phyloP scores from a whole-genome alignment of 92 coral and sea anemone genomes.

The Epizoanthus ramosus region DNA sequence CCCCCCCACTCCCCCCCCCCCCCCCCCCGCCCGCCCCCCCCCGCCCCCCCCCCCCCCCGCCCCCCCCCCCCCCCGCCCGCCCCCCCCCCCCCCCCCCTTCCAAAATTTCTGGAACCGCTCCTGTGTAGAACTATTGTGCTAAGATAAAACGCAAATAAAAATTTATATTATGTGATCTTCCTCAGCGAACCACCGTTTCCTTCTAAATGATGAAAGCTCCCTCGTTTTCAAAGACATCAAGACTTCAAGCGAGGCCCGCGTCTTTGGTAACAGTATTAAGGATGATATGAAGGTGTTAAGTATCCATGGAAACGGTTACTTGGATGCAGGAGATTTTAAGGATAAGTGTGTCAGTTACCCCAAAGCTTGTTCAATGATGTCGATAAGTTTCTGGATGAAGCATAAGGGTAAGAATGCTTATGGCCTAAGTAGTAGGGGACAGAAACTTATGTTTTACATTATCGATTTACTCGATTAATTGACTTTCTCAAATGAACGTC shows the following conservation, averaged over 20 bases:
- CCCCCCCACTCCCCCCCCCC: no score
- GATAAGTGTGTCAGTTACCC: not conserved
- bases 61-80: no score
- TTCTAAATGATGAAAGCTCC: not conserved
- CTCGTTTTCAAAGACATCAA: not conserved
- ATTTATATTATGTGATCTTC: not conserved
- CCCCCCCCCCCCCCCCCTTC: no score
- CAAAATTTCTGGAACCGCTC: no score
- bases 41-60: no score
- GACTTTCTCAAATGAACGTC: no score
- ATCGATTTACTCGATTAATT: no score
- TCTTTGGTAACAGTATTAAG: not conserved
- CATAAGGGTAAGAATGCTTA: not conserved
- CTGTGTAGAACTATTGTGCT: not conserved
- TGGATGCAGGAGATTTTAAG: not conserved
- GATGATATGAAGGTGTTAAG: constrained; percentile 4
- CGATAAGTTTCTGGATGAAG: constrained; percentile 9
- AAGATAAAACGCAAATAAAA: not conserved
- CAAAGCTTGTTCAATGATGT: not conserved
- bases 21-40: no score
- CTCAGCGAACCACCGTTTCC: not conserved
- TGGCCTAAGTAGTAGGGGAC: no score
- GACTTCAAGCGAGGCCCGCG: not conserved
- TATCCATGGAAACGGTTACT: not conserved
- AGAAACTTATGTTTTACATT: no score